These are phyloP conservation scores for Malachius bipustulatus DNA, from an alignment of 2,888 invertebrate genomes.

Conservation along the genomic window DNA sequence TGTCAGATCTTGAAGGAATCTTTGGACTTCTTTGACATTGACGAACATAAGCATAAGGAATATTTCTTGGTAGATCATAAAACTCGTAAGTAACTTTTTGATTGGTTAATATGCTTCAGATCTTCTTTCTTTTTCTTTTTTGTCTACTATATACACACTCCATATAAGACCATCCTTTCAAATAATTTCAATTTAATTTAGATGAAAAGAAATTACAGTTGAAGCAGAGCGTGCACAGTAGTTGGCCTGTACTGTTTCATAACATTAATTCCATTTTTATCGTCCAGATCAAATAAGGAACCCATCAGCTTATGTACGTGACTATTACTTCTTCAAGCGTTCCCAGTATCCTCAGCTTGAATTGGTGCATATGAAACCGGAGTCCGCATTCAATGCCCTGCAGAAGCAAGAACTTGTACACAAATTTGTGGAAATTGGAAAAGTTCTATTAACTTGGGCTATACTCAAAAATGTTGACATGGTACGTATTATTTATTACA, in stretches of 20 bases:
- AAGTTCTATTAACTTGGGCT: conserved; percentile 84
- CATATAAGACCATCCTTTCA: too few relatives aligned
- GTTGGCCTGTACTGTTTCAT: too few relatives aligned
- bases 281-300: conserved; percentile 88
- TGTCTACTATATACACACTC: too few relatives aligned
- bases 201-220: too few relatives aligned
- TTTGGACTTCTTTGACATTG: conserved; percentile 93
- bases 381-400: conserved; percentile 79
- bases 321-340: conserved; percentile 62
- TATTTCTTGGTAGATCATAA: conserved; percentile 97
- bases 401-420: conserved; percentile 83
- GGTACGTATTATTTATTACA: conserved; percentile 47
- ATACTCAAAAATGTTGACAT: conserved; percentile 85
- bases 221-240: too few relatives aligned
- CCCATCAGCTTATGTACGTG: conserved; percentile 88
- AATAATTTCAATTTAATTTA: too few relatives aligned
- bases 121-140: too few relatives aligned
- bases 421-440: conserved; percentile 96
- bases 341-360: conserved; percentile 97
- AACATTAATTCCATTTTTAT: conserved; percentile 6
- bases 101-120: background rate
- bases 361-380: conserved; percentile 83
- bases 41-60: conserved; percentile 75
- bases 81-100: conserved; percentile 61
- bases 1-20: conserved; percentile 90